Conservation (phyloP, 2,113 vertebrate species). For the Bagarius yarrelli region DNA sequence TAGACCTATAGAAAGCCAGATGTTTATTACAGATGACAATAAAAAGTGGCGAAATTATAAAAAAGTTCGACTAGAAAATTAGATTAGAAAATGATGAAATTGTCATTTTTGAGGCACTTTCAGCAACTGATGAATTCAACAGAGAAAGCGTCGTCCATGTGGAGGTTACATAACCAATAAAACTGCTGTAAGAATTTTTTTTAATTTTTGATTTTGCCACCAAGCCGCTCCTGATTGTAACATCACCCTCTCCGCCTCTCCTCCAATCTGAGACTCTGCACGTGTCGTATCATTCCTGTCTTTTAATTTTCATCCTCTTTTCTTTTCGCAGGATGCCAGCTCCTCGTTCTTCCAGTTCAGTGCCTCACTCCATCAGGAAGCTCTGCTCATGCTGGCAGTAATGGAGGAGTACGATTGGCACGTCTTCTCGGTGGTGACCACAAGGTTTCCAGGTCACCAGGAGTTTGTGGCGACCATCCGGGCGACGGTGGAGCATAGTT, state of each 20-base stretch:
- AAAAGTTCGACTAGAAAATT: not conserved
- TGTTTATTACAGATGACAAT: not conserved
- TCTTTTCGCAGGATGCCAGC: constrained; percentile 79
- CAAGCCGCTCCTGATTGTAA: not conserved
- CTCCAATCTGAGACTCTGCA: not conserved
- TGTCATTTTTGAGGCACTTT: not conserved
- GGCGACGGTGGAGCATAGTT: constrained; percentile 87
- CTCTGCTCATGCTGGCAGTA: constrained; percentile 90
- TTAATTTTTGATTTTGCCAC: not conserved
- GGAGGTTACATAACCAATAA: not conserved
- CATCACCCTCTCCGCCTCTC: not conserved
- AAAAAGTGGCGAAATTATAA: not conserved
- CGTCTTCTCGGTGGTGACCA: constrained; percentile 94
- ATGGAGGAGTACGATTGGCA: constrained; percentile 99
- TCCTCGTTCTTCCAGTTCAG: constrained; percentile 98
- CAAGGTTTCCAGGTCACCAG: constrained; percentile 93
- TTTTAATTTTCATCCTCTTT: not conserved
- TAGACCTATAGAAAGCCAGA: not conserved
- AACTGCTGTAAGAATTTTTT: not conserved
- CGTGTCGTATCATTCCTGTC: too few relatives aligned
- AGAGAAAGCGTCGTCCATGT: not conserved
- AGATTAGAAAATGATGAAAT: not conserved
- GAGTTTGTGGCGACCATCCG: constrained; percentile 91
- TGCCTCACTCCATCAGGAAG: constrained; percentile 95
- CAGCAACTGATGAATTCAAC: not conserved